These are phyloP conservation scores for Ephestia elutella DNA, from an alignment of 1,140 invertebrate genomes.

Conservation along the genomic window DNA sequence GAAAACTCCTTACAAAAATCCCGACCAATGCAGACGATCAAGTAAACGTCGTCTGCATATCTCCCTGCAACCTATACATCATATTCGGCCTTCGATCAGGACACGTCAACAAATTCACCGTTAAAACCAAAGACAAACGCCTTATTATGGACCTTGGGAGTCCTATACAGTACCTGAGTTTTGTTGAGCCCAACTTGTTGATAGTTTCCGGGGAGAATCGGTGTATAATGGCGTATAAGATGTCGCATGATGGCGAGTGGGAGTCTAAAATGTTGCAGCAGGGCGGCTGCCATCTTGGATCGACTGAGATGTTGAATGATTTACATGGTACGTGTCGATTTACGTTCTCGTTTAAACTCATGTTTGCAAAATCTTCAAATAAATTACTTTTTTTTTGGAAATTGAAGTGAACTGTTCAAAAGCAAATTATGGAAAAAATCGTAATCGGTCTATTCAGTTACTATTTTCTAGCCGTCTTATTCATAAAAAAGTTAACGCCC, in stretches of 20 bases:
- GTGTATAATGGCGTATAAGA: constrained; percentile 53
- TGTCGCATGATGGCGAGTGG: constrained; percentile 36
- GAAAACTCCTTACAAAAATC: constrained; percentile 58
- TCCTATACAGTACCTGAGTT: constrained; percentile 50
- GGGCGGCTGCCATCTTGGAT: constrained; percentile 52
- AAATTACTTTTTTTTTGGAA: no score
- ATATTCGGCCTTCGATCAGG: constrained; percentile 52
- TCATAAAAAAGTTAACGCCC: no score
- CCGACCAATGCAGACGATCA: constrained; percentile 38
- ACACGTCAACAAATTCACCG: constrained; percentile 41
- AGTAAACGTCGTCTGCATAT: constrained; percentile 52
- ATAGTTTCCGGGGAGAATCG: constrained; percentile 52
- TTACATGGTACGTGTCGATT: constrained; percentile 43
- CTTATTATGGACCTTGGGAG: constrained; percentile 54
- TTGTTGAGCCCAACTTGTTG: constrained; percentile 39
- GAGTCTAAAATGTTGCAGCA: constrained; percentile 50
- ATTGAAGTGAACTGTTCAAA: no score
- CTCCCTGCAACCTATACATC: constrained; percentile 62
- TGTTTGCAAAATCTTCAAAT: no score
- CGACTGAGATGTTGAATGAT: constrained; percentile 59
- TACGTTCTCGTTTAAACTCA: neutral
- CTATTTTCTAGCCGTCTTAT: no score
- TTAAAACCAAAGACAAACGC: constrained; percentile 44
- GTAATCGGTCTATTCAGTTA: no score
- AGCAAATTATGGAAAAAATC: no score